These are phyloP conservation scores for Plectrocnemia conspersa DNA, from an alignment of 1,140 invertebrate genomes.

Conservation along the genomic window DNA sequence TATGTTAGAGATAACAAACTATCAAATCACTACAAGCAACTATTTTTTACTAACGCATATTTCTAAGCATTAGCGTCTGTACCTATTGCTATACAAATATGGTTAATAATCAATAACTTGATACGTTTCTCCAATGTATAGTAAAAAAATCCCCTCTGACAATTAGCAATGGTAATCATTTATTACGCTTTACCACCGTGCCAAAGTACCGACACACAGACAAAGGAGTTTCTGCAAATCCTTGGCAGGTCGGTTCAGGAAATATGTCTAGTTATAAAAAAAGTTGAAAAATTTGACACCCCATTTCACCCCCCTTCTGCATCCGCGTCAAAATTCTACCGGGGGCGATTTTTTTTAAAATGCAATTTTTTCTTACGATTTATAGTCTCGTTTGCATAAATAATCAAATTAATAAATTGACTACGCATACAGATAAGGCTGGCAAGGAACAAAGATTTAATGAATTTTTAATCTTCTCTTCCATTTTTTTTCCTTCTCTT, in stretches of 20 bases:
- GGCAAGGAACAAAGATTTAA: not conserved
- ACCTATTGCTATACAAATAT: not conserved
- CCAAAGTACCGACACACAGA: constrained; percentile 18
- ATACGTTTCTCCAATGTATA: too few relatives aligned
- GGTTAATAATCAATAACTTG: not conserved
- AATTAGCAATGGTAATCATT: constrained; percentile 34
- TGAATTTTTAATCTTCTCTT: not conserved
- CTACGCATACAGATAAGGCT: constrained; percentile 9
- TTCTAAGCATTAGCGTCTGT: not conserved
- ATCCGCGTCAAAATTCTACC: constrained; percentile 13
- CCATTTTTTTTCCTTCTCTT: not conserved
- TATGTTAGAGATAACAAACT: too few relatives aligned
- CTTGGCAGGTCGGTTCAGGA: constrained; percentile 11
- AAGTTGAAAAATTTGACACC: constrained; percentile 31
- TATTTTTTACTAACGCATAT: not conserved
- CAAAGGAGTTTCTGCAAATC: constrained; percentile 18
- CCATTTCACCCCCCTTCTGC: constrained; percentile 22
- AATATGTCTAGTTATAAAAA: constrained; percentile 19
- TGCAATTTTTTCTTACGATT: constrained; percentile 31
- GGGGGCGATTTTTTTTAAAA: constrained; percentile 24
- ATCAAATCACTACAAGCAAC: too few relatives aligned
- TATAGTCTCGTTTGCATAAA: constrained; percentile 35
- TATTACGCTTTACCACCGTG: constrained; percentile 25
- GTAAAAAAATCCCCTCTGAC: constrained; percentile 21
- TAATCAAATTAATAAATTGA: constrained; percentile 36